These are phyloP conservation scores for Apodemia hepburni DNA, from an alignment of 2,888 invertebrate species.

Conservation along the genomic window DNA sequence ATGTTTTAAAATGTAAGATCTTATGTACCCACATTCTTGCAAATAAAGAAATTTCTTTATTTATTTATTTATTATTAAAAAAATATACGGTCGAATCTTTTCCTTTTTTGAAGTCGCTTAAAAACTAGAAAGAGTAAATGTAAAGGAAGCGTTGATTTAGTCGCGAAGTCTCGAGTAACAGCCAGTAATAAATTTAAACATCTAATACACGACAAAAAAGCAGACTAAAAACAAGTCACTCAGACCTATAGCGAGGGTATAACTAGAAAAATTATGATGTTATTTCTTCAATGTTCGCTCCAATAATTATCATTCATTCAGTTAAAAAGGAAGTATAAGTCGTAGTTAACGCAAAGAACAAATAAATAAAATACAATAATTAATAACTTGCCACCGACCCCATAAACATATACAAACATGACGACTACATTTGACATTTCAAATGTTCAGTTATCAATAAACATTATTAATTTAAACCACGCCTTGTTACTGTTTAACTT, in stretches of 20 bases:
- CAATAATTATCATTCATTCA: constrained; percentile 6
- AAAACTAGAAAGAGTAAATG: too few species aligned
- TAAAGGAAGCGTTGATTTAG: too few species aligned
- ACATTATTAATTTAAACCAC: constrained; percentile 5
- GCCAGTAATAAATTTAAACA: not conserved
- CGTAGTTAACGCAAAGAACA: constrained; percentile 1
- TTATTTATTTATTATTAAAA: too few species aligned
- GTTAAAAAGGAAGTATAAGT: constrained; percentile 11
- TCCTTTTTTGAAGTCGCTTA: too few species aligned
- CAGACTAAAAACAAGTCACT: not conserved
- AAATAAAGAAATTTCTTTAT: too few species aligned
- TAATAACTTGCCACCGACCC: constrained; percentile 7
- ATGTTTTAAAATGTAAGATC: too few species aligned
- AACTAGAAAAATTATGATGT: not conserved
- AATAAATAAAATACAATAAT: constrained; percentile 13
- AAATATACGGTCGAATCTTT: too few species aligned
- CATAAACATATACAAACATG: constrained; percentile 4
- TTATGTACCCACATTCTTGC: too few species aligned
- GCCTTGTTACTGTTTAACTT: constrained; percentile 2
- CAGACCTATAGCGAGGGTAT: not conserved
- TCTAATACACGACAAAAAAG: not conserved
- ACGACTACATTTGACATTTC: constrained; percentile 9
- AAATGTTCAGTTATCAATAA: constrained; percentile 9
- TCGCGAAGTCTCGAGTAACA: too few species aligned
- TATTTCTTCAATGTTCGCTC: not conserved